These are phyloP conservation scores for Sphyrna mokarran DNA, from an alignment of 2,113 vertebrate species.

Conservation along the genomic window DNA sequence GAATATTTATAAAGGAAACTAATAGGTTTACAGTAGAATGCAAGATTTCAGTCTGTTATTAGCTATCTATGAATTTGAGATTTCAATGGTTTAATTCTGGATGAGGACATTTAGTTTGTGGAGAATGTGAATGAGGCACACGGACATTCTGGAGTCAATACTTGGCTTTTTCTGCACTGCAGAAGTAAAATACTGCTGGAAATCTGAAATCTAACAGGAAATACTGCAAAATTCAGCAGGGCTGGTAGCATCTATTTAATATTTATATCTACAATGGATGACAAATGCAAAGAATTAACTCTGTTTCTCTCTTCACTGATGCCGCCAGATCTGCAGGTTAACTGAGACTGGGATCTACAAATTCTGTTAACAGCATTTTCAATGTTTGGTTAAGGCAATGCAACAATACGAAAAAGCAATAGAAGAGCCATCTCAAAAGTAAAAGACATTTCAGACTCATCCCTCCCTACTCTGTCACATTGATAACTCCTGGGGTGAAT, in stretches of 20 bases:
- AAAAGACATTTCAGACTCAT: neutral
- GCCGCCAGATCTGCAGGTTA: neutral
- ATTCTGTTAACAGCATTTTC: neutral
- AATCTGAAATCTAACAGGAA: neutral
- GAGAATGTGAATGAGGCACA: neutral
- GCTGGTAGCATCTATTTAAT: neutral
- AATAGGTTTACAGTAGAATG: neutral
- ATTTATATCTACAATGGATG: too few relatives aligned
- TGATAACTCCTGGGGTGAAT: neutral
- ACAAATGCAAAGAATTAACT: neutral
- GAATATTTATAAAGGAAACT: neutral
- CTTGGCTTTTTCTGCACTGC: neutral
- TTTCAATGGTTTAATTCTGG: neutral
- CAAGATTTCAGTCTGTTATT: neutral
- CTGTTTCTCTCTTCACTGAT: neutral
- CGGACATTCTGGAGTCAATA: neutral
- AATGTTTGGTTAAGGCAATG: neutral
- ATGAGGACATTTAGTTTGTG: neutral
- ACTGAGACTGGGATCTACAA: neutral
- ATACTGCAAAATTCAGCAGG: neutral
- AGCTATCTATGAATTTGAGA: neutral
- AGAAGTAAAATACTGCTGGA: neutral
- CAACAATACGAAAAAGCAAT: neutral
- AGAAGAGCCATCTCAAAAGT: neutral
- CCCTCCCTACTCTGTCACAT: too few relatives aligned